Evolutionary conservation across 2,797 vertebrate genomes (phyloP).

Genomic region (Phrynocephalus forsythii): DNA sequence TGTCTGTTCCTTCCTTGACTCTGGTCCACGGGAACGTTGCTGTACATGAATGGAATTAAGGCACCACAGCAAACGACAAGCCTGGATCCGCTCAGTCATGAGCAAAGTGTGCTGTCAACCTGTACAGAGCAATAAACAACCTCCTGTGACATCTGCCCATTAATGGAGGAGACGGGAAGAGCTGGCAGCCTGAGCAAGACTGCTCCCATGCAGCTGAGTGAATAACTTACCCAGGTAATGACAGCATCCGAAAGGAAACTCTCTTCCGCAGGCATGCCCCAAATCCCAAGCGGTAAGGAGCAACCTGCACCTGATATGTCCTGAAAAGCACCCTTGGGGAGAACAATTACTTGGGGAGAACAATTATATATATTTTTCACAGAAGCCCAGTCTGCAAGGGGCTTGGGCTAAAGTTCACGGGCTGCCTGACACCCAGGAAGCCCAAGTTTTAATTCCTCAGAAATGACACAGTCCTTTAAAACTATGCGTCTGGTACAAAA

Average conservation of each 20-base stretch:
- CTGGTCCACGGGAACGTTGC: neutral
- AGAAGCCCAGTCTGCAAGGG: neutral
- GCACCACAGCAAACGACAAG: neutral
- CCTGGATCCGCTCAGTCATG: neutral
- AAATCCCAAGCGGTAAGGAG: conserved; percentile 5
- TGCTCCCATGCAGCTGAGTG: conserved; percentile 33
- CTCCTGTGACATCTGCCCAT: conserved; percentile 23
- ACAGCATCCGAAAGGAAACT: conserved; percentile 30
- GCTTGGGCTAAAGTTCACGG: neutral
- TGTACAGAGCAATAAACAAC: conserved; percentile 18
- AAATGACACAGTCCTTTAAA: conserved; percentile 13
- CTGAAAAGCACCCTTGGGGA: neutral
- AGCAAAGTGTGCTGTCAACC: conserved; percentile 10
- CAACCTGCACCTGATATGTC: neutral
- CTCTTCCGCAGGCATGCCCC: conserved; percentile 17
- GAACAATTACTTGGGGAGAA: no score
- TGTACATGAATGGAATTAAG: neutral
- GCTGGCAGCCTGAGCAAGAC: conserved; percentile 22
- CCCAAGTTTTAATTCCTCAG: conserved; percentile 7
- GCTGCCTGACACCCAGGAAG: conserved; percentile 24
- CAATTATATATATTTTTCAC: no score
- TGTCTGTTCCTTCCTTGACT: neutral
- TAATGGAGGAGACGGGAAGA: conserved; percentile 25
- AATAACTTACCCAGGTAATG: conserved; percentile 33
- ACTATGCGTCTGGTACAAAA: neutral